phyloP scores from a whole-genome alignment of 2,113 vertebrate genomes.

The Mobula birostris region DNA sequence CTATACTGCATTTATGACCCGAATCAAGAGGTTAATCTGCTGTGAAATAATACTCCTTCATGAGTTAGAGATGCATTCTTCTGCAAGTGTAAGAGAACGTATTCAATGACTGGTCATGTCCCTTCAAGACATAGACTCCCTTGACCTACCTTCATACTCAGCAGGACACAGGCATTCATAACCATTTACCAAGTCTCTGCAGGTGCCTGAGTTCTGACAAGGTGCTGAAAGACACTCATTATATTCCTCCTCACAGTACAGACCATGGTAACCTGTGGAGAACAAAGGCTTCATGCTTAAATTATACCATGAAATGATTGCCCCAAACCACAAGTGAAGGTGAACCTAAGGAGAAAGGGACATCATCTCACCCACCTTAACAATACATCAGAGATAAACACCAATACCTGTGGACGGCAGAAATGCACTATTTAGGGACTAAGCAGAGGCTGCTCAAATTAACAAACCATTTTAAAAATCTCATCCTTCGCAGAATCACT shows the following conservation, averaged over 20 bases:
- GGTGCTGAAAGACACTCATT: slow-evolving; percentile 89
- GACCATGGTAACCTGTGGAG: slow-evolving; percentile 80
- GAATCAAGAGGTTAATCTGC: neutral
- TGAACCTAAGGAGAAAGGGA: neutral
- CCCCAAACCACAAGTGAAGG: neutral
- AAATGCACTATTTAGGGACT: neutral
- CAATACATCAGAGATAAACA: neutral
- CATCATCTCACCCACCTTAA: neutral
- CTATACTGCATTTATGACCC: neutral
- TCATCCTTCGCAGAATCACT: no score
- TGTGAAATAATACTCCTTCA: neutral
- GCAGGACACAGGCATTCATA: slow-evolving; percentile 82
- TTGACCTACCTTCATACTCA: slow-evolving; percentile 76
- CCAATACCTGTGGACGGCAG: neutral
- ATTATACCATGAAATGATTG: neutral
- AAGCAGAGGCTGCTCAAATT: neutral
- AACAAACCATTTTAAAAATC: neutral
- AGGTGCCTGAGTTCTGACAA: slow-evolving; percentile 88
- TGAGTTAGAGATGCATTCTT: neutral
- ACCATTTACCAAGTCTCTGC: slow-evolving; percentile 77
- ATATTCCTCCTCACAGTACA: slow-evolving; percentile 94
- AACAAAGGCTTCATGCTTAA: neutral
- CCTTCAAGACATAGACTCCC: neutral
- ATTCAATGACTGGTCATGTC: neutral
- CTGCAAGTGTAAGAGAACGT: neutral